Evolutionary conservation across 1,140 invertebrate species (phyloP), one percentile per base, ranked within the genome.

Genomic region (Bombus difficillimus): DNA sequence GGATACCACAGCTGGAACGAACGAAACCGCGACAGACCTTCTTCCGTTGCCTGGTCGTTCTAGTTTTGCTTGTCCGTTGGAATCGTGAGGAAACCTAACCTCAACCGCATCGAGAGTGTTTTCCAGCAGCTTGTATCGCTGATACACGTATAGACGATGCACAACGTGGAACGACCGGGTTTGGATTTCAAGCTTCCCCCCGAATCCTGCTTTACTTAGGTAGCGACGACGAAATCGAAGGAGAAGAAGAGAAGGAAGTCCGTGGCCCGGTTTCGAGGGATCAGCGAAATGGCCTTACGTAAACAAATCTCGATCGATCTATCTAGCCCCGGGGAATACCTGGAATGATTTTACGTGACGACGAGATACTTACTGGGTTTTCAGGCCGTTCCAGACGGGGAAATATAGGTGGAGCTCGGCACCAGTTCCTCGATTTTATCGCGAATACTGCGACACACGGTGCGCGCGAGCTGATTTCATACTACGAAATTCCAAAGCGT

Each of bases 291-390:
- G 79, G 47, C 47, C 71, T 85, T 74, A 81, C 84, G 78, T 85
- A 85, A 85, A 85, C 79, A 85, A 81, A 81, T 85, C 78, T 85
- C 71, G 71, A 85, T 81, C 84, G 84, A 74, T 85, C 59, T 53
- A 53, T 66, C 84, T 32, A 15, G n/a, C 22, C 22, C 41, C 37
- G 22, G 53, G 39, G 66, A 10, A 69, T n/a, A 37, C 32, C 13
- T 59, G 66, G 53, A 87, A 57, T 62, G 43, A 80, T 77, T 69
- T 88, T 57, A 57, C 18, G 75, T 37, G 82, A 72, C 78, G 71
- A 80, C 62, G 66, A 32, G 37, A 71, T 71, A 87, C 22, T 69
- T 76, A 39, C 28, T 13, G 66, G 75, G 39, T 71, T 79, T 47
- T 47, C 57, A 64, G 32, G 8, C 57, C 59, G 39, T 47, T 64